These are phyloP conservation scores for Pan paniscus DNA, from an alignment of 2,113 vertebrate genomes.

Conservation along the genomic window DNA sequence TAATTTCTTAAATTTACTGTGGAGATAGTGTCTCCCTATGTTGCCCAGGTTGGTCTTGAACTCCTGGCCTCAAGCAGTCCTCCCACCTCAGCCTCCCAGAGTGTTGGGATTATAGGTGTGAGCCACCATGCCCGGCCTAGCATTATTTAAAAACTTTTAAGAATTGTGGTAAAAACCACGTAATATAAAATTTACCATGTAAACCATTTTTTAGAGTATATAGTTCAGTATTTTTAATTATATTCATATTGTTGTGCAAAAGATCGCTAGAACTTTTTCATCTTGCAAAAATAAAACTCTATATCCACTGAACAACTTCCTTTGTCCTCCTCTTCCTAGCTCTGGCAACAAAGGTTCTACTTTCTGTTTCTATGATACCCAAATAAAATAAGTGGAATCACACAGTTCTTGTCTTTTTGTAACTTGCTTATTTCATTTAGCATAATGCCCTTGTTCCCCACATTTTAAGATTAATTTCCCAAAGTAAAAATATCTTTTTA, in stretches of 20 bases:
- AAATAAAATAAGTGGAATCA: not conserved
- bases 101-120: no score
- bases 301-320: not conserved
- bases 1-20: no score
- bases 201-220: not conserved
- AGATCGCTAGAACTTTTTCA: not conserved
- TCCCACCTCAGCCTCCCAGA: no score
- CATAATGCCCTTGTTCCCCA: not conserved
- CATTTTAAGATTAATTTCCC: slow-evolving; percentile 3
- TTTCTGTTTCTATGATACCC: not conserved
- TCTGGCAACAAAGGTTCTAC: not conserved
- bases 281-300: not conserved
- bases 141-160: not conserved
- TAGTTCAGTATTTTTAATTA: not conserved
- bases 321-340: not conserved
- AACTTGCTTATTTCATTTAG: not conserved
- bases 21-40: no score
- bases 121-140: no score
- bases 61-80: no score
- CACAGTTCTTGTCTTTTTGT: not conserved
- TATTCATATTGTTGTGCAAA: not conserved
- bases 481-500: not conserved
- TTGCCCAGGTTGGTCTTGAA: no score
- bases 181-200: not conserved
- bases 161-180: not conserved